Evolutionary conservation across 2,888 invertebrate genomes (phyloP).

Genomic region (Nycteola revayana): DNA sequence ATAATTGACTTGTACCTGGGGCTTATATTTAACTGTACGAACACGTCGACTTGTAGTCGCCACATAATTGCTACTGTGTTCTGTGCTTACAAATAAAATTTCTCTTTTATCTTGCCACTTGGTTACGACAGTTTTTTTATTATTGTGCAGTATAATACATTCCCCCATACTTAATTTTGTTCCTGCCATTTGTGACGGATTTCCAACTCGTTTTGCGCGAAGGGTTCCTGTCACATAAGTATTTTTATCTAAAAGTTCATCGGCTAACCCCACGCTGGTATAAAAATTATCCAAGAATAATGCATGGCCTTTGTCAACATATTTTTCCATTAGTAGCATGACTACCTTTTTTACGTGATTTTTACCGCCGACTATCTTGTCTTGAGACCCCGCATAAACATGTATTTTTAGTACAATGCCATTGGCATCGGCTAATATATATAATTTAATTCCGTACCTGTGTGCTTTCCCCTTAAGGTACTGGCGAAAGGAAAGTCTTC

Average conservation of each 20-base stretch:
- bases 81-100: conserved; percentile 26
- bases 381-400: conserved; percentile 34
- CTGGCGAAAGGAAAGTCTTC: conserved; percentile 6
- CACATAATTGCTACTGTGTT: conserved; percentile 26
- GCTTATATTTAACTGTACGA: conserved; percentile 26
- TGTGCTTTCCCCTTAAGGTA: conserved; percentile 8
- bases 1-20: conserved; percentile 21
- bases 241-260: conserved; percentile 21
- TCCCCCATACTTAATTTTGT: conserved; percentile 15
- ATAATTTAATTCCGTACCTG: conserved; percentile 28
- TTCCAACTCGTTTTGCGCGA: conserved; percentile 20
- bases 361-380: conserved; percentile 19
- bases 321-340: conserved; percentile 6
- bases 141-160: conserved; percentile 22
- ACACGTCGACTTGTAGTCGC: conserved; percentile 29
- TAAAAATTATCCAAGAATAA: conserved; percentile 25
- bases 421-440: conserved; percentile 24
- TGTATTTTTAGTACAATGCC: conserved; percentile 33
- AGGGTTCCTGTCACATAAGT: conserved; percentile 27
- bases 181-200: conserved; percentile 13
- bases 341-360: conserved; percentile 6
- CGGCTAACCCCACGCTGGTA: conserved; percentile 23
- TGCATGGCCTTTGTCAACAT: conserved; percentile 22
- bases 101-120: conserved; percentile 22
- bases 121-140: conserved; percentile 15